These are phyloP conservation scores for Ectobius pallidus DNA, from an alignment of 2,888 invertebrate genomes.

Conservation along the genomic window DNA sequence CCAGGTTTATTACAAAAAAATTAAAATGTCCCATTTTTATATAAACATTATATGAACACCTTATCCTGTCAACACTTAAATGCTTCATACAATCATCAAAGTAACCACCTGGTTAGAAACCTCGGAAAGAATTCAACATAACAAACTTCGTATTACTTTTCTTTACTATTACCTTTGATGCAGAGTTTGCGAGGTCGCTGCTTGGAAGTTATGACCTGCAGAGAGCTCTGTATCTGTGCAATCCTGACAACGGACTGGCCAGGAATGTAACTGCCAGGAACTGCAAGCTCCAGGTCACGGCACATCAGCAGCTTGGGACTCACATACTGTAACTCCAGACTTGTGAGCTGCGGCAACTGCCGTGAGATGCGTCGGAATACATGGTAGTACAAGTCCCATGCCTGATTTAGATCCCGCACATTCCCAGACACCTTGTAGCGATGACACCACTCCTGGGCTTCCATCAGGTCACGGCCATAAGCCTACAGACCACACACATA, in stretches of 20 bases:
- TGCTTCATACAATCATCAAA: too few species aligned
- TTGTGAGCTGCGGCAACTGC: conserved; percentile 90
- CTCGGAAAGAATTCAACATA: too few species aligned
- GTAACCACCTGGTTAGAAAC: too few species aligned
- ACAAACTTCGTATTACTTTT: too few species aligned
- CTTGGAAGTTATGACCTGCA: conserved; percentile 96
- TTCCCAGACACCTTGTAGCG: conserved; percentile 79
- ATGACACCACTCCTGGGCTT: conserved; percentile 96
- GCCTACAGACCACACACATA: conserved; percentile 62
- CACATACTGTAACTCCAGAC: conserved; percentile 92
- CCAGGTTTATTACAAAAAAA: too few species aligned
- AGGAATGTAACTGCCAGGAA: conserved; percentile 97
- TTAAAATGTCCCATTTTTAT: too few species aligned
- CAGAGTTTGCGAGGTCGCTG: conserved; percentile 95
- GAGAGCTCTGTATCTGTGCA: conserved; percentile 85
- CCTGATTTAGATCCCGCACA: conserved; percentile 92
- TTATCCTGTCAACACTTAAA: too few species aligned
- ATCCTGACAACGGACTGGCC: conserved; percentile 89
- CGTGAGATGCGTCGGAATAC: conserved; percentile 96
- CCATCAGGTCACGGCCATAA: conserved; percentile 91
- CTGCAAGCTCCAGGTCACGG: conserved; percentile 92
- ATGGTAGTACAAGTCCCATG: conserved; percentile 99
- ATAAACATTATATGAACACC: too few species aligned
- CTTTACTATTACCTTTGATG: conserved; percentile 70
- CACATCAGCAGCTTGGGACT: conserved; percentile 90